Conservation (phyloP, 2,797 vertebrate species). For the Poeciliopsis infans region DNA sequence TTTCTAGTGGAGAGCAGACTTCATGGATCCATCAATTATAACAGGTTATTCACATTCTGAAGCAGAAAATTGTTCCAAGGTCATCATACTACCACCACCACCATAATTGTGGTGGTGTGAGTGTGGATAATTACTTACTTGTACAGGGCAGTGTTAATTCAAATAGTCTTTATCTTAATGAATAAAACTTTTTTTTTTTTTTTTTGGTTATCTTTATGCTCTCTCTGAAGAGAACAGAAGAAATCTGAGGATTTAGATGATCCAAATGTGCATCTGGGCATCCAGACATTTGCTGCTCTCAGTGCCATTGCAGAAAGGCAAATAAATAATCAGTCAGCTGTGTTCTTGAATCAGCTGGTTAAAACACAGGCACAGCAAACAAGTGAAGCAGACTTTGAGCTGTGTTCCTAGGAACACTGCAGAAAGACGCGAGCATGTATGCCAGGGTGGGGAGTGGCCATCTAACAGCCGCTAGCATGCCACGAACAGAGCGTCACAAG, state of each 20-base stretch:
- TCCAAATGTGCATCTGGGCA: conserved; percentile 67
- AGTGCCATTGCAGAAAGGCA: conserved; percentile 28
- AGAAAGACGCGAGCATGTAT: conserved; percentile 41
- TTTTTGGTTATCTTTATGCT: no score
- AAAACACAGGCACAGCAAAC: conserved; percentile 44
- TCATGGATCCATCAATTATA: neutral
- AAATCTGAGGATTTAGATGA: conserved; percentile 46
- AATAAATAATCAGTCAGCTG: conserved; percentile 57
- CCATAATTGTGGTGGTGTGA: neutral
- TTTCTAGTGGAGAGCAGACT: neutral
- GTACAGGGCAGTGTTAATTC: neutral
- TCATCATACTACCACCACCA: neutral
- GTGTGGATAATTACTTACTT: neutral
- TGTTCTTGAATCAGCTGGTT: conserved; percentile 66
- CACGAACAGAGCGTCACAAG: conserved; percentile 50
- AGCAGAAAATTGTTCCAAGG: neutral
- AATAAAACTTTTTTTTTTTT: neutral
- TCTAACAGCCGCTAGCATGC: conserved; percentile 55
- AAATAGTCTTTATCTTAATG: neutral
- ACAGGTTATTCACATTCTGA: neutral
- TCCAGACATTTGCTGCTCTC: conserved; percentile 47
- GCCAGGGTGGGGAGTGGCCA: conserved; percentile 37
- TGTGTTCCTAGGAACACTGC: conserved; percentile 53
- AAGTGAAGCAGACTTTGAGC: conserved; percentile 70
- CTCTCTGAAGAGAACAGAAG: neutral